Evolutionary conservation across 2,113 vertebrate genomes (phyloP), one percentile per base, ranked within the genome.

Genomic region (Craseonycteris thonglongyai): DNA sequence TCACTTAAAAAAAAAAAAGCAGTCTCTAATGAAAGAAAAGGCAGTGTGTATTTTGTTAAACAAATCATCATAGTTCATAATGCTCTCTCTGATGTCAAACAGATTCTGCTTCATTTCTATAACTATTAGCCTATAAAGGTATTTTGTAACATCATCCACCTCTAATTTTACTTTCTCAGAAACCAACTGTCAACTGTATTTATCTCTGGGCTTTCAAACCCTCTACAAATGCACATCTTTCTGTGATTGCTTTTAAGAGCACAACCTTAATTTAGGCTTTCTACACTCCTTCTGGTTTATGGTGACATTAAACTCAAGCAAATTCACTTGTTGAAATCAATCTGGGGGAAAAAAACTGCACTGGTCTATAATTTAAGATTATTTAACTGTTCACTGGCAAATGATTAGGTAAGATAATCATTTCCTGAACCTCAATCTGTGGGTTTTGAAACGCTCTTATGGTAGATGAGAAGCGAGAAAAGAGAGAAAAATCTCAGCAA

Each of bases 321-420:
- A 97, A 89, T 94, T 96, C 89, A 97, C 56, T 97, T 15, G 3
- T 38, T 91, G 94, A 95, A 97, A 91, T 96, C 92, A 97, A 84
- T 92, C 95, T 94, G 88, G 81, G 97, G 90, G 95, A 94, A 97
- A 96, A 97, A 95, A 49, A 0, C 15, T n/a, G n/a, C 71, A 96
- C 88, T 95, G 97, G 97, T 97, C 91, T 97, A 95, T 96, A 98
- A 97, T 98, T 97, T 98, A 97, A 97, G 96, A 96, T 98, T 97
- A 97, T 97, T 98, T 98, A 93, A 93, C 94, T 98, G 95, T 89
- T 97, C 95, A 95, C 89, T 98, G 97, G 84, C 82, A 89, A 97
- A 96, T 7, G 79, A 97, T 98, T 97, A 98, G 96, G 89, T 79
- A 96, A 78, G 8, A 59, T 78, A 95, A 97, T 97, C 38, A 75